Evolutionary conservation across 2,113 vertebrate species (phyloP).

Genomic region (Grallaria varia): DNA sequence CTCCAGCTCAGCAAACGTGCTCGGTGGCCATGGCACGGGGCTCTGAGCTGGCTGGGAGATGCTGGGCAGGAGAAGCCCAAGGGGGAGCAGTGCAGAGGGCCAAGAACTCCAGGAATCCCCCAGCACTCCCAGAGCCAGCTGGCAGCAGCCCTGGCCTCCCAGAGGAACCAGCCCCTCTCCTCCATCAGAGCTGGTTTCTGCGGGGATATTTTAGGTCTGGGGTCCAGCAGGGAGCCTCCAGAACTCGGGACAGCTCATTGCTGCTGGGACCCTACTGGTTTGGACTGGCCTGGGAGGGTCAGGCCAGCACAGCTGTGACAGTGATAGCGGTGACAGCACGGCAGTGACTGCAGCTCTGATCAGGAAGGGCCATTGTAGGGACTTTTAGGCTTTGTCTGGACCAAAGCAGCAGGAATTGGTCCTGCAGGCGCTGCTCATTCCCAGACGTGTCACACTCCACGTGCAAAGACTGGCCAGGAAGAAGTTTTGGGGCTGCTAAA

Average conservation of each 20-base stretch:
- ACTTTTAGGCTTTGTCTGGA: background rate
- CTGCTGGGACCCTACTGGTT: background rate
- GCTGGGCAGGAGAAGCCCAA: background rate
- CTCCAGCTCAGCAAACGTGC: background rate
- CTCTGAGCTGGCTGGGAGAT: background rate
- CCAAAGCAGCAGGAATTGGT: background rate
- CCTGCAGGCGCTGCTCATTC: background rate
- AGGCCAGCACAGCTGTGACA: background rate
- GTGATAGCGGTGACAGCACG: background rate
- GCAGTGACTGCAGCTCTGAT: background rate
- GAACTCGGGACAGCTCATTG: background rate
- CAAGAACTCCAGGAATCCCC: background rate
- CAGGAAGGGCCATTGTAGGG: background rate
- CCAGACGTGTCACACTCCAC: accelerated
- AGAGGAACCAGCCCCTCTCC: background rate
- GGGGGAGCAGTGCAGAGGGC: no score
- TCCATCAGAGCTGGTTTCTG: background rate
- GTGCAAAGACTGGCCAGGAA: background rate
- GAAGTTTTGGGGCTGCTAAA: background rate
- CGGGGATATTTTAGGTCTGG: background rate
- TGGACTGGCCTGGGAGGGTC: background rate
- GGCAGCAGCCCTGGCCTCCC: background rate
- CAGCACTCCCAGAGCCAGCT: background rate
- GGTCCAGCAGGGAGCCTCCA: background rate
- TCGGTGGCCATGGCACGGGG: background rate